Percentiles rank a stretch among this genome's conserved stretches.
Conservation (phyloP, 2,888 invertebrate genomes). For the Xestoiulus laeticollis region DNA sequence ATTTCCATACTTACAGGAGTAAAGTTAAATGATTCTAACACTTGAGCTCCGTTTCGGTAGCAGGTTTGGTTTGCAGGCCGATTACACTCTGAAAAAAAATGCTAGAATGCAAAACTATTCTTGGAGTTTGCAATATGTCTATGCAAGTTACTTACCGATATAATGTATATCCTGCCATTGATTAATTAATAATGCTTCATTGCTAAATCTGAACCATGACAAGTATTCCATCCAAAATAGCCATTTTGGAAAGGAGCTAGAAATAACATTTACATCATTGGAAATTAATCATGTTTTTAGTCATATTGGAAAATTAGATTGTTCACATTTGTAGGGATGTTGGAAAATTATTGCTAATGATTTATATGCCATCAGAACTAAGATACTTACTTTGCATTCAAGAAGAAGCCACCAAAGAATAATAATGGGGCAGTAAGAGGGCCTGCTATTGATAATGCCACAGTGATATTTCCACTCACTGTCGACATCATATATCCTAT, state of each 20-base stretch:
- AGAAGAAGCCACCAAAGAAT: conserved; percentile 94
- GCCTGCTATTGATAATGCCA: conserved; percentile 90
- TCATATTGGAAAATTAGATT: neutral
- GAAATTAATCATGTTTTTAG: neutral
- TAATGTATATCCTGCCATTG: conserved; percentile 63
- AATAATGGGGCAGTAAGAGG: conserved; percentile 92
- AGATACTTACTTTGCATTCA: conserved; percentile 84
- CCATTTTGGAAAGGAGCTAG: conserved; percentile 60
- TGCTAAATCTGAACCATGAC: conserved; percentile 64
- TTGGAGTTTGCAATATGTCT: neutral
- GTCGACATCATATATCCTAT: conserved; percentile 92
- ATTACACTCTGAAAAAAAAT: conserved; percentile 53
- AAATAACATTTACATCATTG: too few relatives aligned
- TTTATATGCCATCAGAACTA: too few relatives aligned
- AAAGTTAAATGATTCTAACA: conserved; percentile 48
- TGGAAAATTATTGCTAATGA: too few relatives aligned
- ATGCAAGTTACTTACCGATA: conserved; percentile 57
- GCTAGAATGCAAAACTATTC: too few relatives aligned
- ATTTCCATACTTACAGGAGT: conserved; percentile 40
- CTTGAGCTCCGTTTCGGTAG: conserved; percentile 39
- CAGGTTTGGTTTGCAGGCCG: conserved; percentile 48
- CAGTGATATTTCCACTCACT: conserved; percentile 80
- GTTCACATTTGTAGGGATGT: neutral
- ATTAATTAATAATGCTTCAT: conserved; percentile 63
- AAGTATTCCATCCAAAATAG: conserved; percentile 62